These are phyloP conservation scores for Erithacus rubecula DNA, from an alignment of 2,797 vertebrate genomes.

Conservation along the genomic window DNA sequence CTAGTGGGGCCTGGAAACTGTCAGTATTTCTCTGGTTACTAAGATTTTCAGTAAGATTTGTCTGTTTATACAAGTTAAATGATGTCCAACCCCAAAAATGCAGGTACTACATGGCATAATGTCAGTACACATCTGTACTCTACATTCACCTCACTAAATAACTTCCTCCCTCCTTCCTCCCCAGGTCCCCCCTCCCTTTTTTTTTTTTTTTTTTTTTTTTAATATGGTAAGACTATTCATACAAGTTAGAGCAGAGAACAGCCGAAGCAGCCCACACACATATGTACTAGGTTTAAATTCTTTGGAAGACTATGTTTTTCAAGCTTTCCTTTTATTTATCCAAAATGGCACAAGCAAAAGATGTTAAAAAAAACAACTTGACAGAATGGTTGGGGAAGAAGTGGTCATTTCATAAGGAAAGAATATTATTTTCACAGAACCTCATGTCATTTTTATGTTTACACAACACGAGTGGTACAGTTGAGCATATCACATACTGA, in stretches of 20 bases:
- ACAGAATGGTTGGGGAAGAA: neutral
- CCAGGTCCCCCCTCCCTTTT: accelerated
- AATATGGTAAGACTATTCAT: slow-evolving; percentile 40
- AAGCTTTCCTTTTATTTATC: slow-evolving; percentile 42
- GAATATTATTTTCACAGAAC: neutral
- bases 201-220: neutral
- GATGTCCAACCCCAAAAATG: neutral
- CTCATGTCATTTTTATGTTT: neutral
- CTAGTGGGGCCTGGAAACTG: neutral
- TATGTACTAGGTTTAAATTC: slow-evolving; percentile 46
- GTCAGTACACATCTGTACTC: neutral
- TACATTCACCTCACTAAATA: neutral
- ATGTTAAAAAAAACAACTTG: neutral
- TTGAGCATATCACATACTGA: neutral
- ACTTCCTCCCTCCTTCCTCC: neutral
- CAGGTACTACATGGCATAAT: neutral
- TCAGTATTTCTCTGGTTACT: neutral
- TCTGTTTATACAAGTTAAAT: neutral
- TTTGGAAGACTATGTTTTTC: slow-evolving; percentile 44
- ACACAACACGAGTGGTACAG: neutral
- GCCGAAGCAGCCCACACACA: slow-evolving; percentile 56
- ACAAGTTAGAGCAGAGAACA: slow-evolving; percentile 45
- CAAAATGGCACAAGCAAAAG: slow-evolving; percentile 43
- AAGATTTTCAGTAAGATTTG: neutral
- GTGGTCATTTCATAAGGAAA: neutral